Evolutionary conservation across 37 sponge, comb jelly and placozoan species (phyloP), one percentile per base, ranked within the genome.

Genomic region (Haliclona indistincta): DNA sequence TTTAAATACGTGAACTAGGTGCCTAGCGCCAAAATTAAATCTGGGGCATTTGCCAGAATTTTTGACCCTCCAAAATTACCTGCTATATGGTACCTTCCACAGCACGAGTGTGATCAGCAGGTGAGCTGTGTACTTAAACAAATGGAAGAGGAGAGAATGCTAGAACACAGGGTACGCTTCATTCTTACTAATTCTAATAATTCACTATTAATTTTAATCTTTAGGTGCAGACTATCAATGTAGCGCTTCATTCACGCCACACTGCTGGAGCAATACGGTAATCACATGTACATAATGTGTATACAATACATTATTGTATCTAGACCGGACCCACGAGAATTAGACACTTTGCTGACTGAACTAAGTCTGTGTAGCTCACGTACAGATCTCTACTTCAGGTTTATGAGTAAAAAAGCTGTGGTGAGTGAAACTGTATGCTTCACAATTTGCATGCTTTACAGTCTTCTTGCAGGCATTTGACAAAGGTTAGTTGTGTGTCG

Each of bases 321-420:
- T 56, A 94, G 95, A 67, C 85, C 88, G 4, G 84, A 81, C 28
- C 56, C 85, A 2, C 53, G 75, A 78, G 84, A 90, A 41, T 28
- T 94, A 43, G 95, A 94, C 65, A 62, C 71, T 53, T 44, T 94
- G 1, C 70, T 94, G n/a, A 70, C 88, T 23, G 95, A 94, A 42
- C 64, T 90, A 38, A 81, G 91, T 43, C 65, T 86, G 63, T 75
- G 76, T 22, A 82, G 79, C 43, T 62, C 91, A n/a, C 65, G 92
- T 39, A 84, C 74, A 3, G 91, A 94, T 38, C 88, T 94, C 20
- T 94, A 90, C 64, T 87, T 90, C 44, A 78, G 71, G 55, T 94
- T 86, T 62, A 54, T 94, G 4, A 55, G 51, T 10, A 79, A 83
- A 47, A 85, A 80, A 75, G 66, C 70, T 40, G 60, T 22, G 28